Conservation (phyloP, 1,140 invertebrate genomes). For the Coboldia fuscipes region DNA sequence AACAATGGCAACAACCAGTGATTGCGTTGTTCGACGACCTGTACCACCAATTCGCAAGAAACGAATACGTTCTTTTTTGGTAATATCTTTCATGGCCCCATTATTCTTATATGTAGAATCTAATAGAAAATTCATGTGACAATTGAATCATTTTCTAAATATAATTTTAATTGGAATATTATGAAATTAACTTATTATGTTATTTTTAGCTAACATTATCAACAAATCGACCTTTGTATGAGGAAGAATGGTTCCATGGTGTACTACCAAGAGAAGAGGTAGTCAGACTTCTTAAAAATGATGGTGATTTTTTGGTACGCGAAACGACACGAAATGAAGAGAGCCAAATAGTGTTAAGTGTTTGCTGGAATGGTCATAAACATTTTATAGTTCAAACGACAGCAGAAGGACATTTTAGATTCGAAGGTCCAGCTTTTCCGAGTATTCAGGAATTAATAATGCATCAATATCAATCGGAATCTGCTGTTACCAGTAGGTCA, state of each 20-base stretch:
- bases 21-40: no score
- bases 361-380: conserved; percentile 87
- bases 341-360: conserved; percentile 81
- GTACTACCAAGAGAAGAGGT: conserved; percentile 91
- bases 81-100: not conserved
- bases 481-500: conserved; percentile 76
- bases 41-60: conserved; percentile 1
- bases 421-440: conserved; percentile 82
- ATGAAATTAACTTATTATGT: not conserved
- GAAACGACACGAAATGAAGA: conserved; percentile 87
- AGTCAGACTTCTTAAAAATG: conserved; percentile 61
- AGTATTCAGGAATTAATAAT: conserved; percentile 80
- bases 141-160: not conserved
- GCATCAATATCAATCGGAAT: conserved; percentile 62
- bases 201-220: conserved; percentile 15
- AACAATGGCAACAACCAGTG: no score
- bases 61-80: not conserved
- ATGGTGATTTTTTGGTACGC: conserved; percentile 87
- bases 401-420: conserved; percentile 74
- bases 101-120: not conserved
- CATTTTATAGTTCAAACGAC: conserved; percentile 96
- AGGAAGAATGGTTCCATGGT: conserved; percentile 96
- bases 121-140: not conserved
- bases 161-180: not conserved
- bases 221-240: conserved; percentile 39